Percentiles rank a stretch among this genome's conserved stretches.
phyloP scores from a whole-genome alignment of 2,113 vertebrate species.

The Epinephelus moara region DNA sequence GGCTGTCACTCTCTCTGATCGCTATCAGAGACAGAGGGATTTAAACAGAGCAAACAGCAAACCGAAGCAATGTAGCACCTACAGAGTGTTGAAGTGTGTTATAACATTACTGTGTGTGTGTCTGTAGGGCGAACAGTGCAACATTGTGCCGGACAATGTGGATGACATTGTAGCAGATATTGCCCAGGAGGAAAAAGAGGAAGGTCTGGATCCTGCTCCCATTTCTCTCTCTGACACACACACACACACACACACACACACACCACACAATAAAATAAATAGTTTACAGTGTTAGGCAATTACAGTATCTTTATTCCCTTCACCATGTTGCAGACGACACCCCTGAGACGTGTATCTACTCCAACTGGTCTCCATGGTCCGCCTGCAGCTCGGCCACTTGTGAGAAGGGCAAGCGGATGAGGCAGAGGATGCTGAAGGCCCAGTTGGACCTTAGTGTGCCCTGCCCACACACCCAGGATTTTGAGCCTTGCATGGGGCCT shows the following conservation, averaged over 20 bases:
- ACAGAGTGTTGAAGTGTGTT: neutral
- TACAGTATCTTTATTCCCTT: neutral
- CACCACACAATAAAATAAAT: neutral
- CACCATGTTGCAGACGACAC: slow-evolving; percentile 90
- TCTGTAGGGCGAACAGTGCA: slow-evolving; percentile 97
- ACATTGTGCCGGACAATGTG: slow-evolving; percentile 96
- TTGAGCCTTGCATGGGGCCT: slow-evolving; percentile 98
- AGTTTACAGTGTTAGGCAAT: neutral
- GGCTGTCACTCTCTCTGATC: neutral
- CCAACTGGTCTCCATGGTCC: slow-evolving; percentile 99
- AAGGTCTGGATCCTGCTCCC: slow-evolving; percentile 86
- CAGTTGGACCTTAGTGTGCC: slow-evolving; percentile 97
- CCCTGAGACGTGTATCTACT: slow-evolving; percentile 98
- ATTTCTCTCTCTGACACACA: neutral
- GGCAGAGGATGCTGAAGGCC: slow-evolving; percentile 98
- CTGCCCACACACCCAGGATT: slow-evolving; percentile 98
- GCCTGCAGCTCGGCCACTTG: slow-evolving; percentile 98
- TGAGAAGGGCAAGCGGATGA: slow-evolving; percentile 98
- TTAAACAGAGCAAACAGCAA: neutral
- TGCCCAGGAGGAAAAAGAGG: slow-evolving; percentile 97
- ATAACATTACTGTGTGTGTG: slow-evolving; percentile 39
- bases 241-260: neutral
- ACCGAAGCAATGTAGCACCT: neutral
- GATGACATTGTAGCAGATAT: slow-evolving; percentile 99
- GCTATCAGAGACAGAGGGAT: neutral